These are phyloP conservation scores for Ylistrum balloti DNA, from an alignment of 1,140 invertebrate species.

Conservation along the genomic window DNA sequence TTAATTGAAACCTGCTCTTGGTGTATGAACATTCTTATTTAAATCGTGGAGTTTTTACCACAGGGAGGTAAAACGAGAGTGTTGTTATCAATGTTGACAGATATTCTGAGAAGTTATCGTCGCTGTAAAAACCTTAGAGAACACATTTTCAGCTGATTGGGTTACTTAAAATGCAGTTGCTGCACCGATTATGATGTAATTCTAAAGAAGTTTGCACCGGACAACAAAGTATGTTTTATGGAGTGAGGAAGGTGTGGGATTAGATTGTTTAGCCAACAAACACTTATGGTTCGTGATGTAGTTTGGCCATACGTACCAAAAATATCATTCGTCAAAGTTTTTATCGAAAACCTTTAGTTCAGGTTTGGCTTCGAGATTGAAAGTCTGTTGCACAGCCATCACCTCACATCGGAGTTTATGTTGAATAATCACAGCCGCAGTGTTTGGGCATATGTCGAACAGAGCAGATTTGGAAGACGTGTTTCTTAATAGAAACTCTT, in stretches of 20 bases:
- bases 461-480: not conserved
- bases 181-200: not conserved
- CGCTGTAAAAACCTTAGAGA: not conserved
- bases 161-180: not conserved
- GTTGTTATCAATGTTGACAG: not conserved
- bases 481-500: too few relatives aligned
- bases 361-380: too few relatives aligned
- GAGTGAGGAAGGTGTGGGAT: not conserved
- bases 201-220: conserved; percentile 5
- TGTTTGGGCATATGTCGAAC: conserved; percentile 29
- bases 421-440: not conserved
- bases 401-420: not conserved
- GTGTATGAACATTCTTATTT: not conserved
- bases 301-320: too few relatives aligned
- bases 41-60: not conserved
- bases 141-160: not conserved
- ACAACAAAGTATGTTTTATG: not conserved
- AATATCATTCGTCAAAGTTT: too few relatives aligned
- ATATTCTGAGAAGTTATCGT: not conserved
- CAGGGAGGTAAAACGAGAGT: too few relatives aligned
- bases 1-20: not conserved
- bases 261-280: too few relatives aligned
- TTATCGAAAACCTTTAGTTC: too few relatives aligned
- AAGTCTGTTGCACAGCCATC: not conserved
- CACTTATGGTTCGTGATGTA: too few relatives aligned